A percentile compares a stretch with the other conserved stretches of the same genome.
Conservation (phyloP, 2,113 vertebrate species). For the Scophthalmus maximus region DNA sequence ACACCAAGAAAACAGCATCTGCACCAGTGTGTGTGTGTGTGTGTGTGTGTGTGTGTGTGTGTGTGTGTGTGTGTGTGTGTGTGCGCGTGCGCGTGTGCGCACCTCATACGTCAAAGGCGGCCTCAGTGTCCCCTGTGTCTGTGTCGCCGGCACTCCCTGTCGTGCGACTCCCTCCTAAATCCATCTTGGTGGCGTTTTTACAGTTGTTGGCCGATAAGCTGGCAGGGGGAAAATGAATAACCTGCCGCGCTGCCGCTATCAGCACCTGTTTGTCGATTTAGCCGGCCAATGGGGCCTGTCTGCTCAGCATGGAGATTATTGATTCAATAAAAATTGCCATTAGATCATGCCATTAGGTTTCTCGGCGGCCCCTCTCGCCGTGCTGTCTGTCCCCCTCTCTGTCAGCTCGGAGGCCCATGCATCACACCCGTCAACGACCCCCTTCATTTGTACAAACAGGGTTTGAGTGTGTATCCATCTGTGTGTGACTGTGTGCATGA, state of each 20-base stretch:
- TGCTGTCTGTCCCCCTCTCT: constrained; percentile 59
- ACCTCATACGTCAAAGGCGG: constrained; percentile 60
- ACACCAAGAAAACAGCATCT: constrained; percentile 9
- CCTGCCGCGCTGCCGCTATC: constrained; percentile 88
- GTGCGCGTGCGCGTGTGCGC: constrained; percentile 18
- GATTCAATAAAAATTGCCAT: constrained; percentile 99
- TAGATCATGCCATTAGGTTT: constrained; percentile 93
- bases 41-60: constrained; percentile 30
- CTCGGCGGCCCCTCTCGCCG: constrained; percentile 57
- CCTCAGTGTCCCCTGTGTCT: constrained; percentile 59
- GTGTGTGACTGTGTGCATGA: constrained; percentile 18
- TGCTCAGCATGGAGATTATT: constrained; percentile 99
- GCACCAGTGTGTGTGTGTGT: constrained; percentile 51
- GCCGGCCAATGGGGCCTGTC: constrained; percentile 88
- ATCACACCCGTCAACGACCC: constrained; percentile 84
- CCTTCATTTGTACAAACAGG: constrained; percentile 87
- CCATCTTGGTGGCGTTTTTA: constrained; percentile 91
- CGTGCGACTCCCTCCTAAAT: constrained; percentile 82
- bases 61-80: constrained; percentile 42
- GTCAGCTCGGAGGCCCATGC: constrained; percentile 86
- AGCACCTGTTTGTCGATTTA: constrained; percentile 97
- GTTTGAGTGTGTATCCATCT: constrained; percentile 25
- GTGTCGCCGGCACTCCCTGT: constrained; percentile 49
- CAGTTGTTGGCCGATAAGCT: constrained; percentile 92
- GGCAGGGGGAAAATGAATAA: constrained; percentile 96